phyloP scores from a whole-genome alignment of 2,113 vertebrate species.

The Clarias macrocephalus region DNA sequence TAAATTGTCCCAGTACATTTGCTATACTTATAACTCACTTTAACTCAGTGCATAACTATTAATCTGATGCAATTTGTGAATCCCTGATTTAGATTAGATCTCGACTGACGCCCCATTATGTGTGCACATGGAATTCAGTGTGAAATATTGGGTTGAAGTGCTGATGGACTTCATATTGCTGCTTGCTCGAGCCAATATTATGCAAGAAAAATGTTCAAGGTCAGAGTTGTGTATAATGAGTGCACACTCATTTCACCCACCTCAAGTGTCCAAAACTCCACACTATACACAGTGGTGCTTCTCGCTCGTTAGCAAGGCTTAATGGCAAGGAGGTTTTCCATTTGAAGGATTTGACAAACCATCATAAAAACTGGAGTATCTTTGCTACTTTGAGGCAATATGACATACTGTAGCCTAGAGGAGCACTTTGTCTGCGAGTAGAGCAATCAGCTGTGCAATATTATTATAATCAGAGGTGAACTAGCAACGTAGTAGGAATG shows the following conservation, averaged over 20 bases:
- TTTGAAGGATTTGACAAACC: neutral
- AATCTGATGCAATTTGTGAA: neutral
- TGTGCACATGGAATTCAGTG: neutral
- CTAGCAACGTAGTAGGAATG: neutral
- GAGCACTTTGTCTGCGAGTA: neutral
- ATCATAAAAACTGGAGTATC: neutral
- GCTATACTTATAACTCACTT: no score
- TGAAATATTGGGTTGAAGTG: neutral
- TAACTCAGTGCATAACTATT: no score
- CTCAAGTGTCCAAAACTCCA: neutral
- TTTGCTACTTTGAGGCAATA: neutral
- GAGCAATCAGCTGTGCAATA: neutral
- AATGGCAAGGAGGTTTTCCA: neutral
- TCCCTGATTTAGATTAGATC: no score
- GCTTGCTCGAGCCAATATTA: neutral
- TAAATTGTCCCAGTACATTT: neutral
- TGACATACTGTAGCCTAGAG: no score
- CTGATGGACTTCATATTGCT: neutral
- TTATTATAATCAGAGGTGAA: slow-evolving; percentile 3
- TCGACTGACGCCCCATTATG: no score
- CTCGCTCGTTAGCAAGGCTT: neutral
- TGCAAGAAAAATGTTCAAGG: neutral
- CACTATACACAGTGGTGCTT: neutral
- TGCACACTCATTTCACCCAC: neutral
- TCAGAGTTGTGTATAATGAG: neutral